Evolutionary conservation across 1,140 invertebrate species (phyloP).

Genomic region (Ceratina japonica): DNA sequence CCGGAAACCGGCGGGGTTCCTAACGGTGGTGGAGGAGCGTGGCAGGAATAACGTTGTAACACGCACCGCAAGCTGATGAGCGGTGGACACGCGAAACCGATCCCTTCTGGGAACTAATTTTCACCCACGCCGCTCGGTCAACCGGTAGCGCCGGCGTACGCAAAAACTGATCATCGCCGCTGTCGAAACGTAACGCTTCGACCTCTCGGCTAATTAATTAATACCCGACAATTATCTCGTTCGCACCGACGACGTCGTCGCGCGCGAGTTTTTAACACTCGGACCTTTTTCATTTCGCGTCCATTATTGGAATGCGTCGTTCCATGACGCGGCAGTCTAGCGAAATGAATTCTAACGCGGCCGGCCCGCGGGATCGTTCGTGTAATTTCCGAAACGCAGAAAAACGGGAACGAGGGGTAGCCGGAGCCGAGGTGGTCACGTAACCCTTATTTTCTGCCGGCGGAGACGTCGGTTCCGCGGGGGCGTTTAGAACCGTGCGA

Average conservation of each 20-base stretch:
- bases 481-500: background rate
- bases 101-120: constrained; percentile 71
- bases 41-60: constrained; percentile 69
- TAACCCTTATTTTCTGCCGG: constrained; percentile 29
- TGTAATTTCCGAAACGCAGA: constrained; percentile 5
- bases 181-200: constrained; percentile 8
- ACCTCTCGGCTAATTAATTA: constrained; percentile 57
- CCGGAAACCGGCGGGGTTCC: constrained; percentile 13
- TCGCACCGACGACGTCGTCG: constrained; percentile 45
- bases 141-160: constrained; percentile 19
- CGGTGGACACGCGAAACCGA: constrained; percentile 74
- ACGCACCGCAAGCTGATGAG: constrained; percentile 68
- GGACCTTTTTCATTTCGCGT: too few species aligned
- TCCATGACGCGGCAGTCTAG: too few species aligned
- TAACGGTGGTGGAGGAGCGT: constrained; percentile 24
- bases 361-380: background rate
- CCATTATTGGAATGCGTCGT: too few species aligned
- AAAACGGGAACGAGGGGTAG: background rate
- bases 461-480: background rate
- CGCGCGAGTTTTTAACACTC: constrained; percentile 29
- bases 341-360: too few species aligned
- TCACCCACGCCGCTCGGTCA: constrained; percentile 47
- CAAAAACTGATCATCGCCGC: constrained; percentile 54
- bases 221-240: constrained; percentile 55
- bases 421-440: constrained; percentile 18